Evolutionary conservation across 2,888 invertebrate genomes (phyloP).

Genomic region (Tachina fera): DNA sequence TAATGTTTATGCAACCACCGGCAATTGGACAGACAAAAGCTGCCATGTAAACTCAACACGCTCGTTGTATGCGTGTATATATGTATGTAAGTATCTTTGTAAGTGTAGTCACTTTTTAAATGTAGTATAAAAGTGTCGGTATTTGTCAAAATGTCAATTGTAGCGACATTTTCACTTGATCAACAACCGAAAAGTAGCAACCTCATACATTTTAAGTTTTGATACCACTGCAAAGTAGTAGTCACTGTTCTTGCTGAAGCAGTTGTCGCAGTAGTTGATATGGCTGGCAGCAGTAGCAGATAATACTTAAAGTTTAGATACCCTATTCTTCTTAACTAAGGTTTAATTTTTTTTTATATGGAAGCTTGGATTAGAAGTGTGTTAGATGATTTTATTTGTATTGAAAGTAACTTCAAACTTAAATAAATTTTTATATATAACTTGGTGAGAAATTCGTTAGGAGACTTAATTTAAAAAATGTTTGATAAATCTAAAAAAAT

Average conservation of each 20-base stretch:
- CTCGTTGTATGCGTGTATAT: not conserved
- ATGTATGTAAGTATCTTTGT: not conserved
- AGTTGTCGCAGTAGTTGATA: conserved; percentile 1
- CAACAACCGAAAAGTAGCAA: conserved; percentile 72
- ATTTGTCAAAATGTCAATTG: conserved; percentile 82
- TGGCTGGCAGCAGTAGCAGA: conserved; percentile 44
- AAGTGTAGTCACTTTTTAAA: conserved; percentile 53
- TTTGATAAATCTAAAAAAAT: too few relatives aligned
- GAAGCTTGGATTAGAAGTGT: not conserved
- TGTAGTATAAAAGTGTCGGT: conserved; percentile 77
- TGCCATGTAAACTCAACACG: conserved; percentile 35
- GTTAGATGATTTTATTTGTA: too few relatives aligned
- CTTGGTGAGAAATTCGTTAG: too few relatives aligned
- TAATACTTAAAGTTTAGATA: conserved; percentile 51
- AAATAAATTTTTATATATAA: too few relatives aligned
- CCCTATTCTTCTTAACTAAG: conserved; percentile 18
- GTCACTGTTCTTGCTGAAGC: conserved; percentile 7
- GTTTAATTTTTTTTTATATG: conserved; percentile 4
- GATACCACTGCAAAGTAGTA: not conserved
- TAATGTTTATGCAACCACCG: conserved; percentile 19
- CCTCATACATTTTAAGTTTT: conserved; percentile 60
- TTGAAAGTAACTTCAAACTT: too few relatives aligned
- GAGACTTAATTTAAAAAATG: too few relatives aligned
- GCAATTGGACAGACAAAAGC: not conserved
- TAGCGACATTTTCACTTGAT: conserved; percentile 81